Evolutionary conservation across 2,888 invertebrate genomes (phyloP), one percentile per base, ranked within the genome.

Genomic region (Caradrina kadenii): DNA sequence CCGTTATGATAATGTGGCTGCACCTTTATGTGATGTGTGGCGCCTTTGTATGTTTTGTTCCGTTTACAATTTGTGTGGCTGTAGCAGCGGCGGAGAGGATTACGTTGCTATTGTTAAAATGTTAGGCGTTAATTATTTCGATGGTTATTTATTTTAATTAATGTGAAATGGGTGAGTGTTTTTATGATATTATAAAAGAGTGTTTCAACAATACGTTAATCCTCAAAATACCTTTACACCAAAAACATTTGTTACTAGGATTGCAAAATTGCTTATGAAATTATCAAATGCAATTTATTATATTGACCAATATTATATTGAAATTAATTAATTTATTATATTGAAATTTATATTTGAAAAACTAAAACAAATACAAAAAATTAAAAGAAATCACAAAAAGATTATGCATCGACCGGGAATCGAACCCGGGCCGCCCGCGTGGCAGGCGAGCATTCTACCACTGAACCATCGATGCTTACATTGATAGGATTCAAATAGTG

Each of bases 381-480:
- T 0, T 0, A 15, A 13, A 21, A 69, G n/a, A 22, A 67, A 74
- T 66, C 1, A 13, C 70, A 85, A 88, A 91, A 92, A 90, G 74
- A 5, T 6, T 0, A 1, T 94, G 94, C 94, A 94, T 94, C 94
- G 94, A 93, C 94, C 94, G 94, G 94, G 94, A 94, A 94, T 94
- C 94, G 94, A 94, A 94, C 94, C 94, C 93, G 93, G 92, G 93
- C 92, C 93, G 92, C 93, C 96, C 96, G 96, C 96, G 96, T 96
- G 96, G 96, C 96, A 96, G 96, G 96, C 96, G 96, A 96, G 96
- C 96, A 96, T 96, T 96, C 96, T 96, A 96, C 96, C 96, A 96
- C 96, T 96, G 96, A 96, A 96, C 96, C 96, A 96, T 94, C 96
- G 96, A 96, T 96, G 96, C 96, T 94, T 50, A 61, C 76, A 42